Evolutionary conservation across 2,113 vertebrate genomes (phyloP), one percentile per base, ranked within the genome.

Genomic region (Psophia crepitans): DNA sequence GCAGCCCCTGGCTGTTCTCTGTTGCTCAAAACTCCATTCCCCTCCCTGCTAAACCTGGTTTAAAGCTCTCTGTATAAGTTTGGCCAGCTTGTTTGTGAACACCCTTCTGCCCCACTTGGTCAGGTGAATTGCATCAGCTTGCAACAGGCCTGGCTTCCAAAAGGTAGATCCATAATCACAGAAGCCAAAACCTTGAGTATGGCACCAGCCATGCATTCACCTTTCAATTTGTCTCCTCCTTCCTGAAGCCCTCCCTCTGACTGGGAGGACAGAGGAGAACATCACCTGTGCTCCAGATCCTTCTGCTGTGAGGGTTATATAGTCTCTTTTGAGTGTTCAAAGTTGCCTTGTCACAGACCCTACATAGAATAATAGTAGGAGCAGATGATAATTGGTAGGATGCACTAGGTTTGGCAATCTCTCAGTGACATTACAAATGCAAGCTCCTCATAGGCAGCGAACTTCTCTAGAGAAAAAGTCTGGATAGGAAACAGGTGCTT

Each of bases 131-230:
- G 35, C 35, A 49, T 19, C 44, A 49, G 23, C 27, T 43, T 23
- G 7, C 20, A 75, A 44, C 16, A 69, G 8, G 63, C 4, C 3
- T 4, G 5, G 20, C 27, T 23, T 75, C 28, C 51, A 33, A 75
- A 85, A 69, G 33, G 20, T 8, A 57, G 19, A 19, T 26, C 35
- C 32, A 39, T 0, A 0, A 15, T 11, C 1, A 2, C 6, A 35
- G 26, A 51, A 80, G 9, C 9, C 41, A 63, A 88, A 63, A 39
- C 28, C 17, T 75, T 63, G 35, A 69, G 48, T 27, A 27, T 26
- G 14, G 15, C 28, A 69, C 33, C 17, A 44, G 17, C 13, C 14
- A 32, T 0, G 0, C 24, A 75, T n/a, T n/a, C 32, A 51, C 2
- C 14, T 84, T 85, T 51, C 17, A 41, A 5, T 39, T 28, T 69